Percentiles rank a stretch among this genome's conserved stretches.
Evolutionary conservation across 1,140 invertebrate genomes (phyloP).

Genomic region (Brachionus sp.): DNA sequence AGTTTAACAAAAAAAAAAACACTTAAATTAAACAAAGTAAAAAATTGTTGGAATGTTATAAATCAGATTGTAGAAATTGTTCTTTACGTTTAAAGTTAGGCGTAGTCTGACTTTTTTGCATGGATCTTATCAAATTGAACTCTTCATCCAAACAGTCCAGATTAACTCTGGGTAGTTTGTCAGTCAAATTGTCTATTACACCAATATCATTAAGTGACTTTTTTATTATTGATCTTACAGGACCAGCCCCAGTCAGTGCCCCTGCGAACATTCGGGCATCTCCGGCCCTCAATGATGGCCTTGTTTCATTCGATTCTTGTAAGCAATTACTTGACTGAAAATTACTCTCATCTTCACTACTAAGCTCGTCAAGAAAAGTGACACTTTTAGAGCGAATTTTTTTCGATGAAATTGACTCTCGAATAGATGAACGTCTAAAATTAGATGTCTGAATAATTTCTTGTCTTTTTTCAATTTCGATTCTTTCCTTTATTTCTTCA

Average conservation of each 20-base stretch:
- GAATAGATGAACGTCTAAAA: not conserved
- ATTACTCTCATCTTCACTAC: constrained; percentile 1
- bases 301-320: not conserved
- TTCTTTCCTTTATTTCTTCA: constrained; percentile 43
- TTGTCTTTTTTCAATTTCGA: not conserved
- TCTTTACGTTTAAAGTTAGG: constrained; percentile 24
- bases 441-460: not conserved
- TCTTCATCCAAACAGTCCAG: not conserved
- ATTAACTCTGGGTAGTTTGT: not conserved
- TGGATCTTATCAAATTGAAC: not conserved
- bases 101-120: constrained; percentile 7
- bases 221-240: constrained; percentile 20
- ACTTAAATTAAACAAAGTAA: not conserved
- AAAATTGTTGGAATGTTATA: not conserved
- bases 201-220: constrained; percentile 17
- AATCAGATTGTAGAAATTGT: constrained; percentile 27
- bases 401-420: not conserved
- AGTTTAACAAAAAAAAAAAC: not conserved
- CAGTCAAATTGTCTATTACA: not conserved
- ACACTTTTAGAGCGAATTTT: constrained; percentile 40
- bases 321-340: not conserved
- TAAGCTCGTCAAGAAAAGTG: constrained; percentile 35
- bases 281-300: not conserved
- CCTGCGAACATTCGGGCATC: constrained; percentile 24
- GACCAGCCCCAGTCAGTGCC: constrained; percentile 3